Evolutionary conservation across 1,140 invertebrate species (phyloP), one percentile per base, ranked within the genome.

Genomic region (Holcopasites calliopsidis): DNA sequence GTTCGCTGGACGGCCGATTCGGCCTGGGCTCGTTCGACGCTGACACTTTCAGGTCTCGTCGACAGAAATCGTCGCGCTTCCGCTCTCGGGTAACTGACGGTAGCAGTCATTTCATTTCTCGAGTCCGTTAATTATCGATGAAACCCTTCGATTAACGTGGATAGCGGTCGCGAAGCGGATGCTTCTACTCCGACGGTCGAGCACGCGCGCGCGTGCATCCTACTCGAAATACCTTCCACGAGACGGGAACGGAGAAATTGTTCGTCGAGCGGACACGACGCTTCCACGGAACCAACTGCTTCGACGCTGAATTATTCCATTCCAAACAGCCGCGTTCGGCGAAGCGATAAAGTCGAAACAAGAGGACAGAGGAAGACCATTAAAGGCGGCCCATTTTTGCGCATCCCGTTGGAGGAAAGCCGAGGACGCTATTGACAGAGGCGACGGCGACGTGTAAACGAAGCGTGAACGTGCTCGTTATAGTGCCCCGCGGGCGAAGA

Each of bases 361-460:
- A 28, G 21, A 33, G 62, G 62, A 74, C 71, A 74, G 49, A 74
- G 44, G 71, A 74, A 74, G 40, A 74, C 71, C 71, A 74, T 74
- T 74, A 74, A 74, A 74, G 71, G 11, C 50, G 5, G 38, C 16
- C 23, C 21, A 55, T 42, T 66, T 47, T 74, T 66, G 55, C 7
- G 71, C 61, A 66, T 74, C 55, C 57, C 11, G 6, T 0, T 1
- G 50, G 66, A 31, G 71, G 66, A 74, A 74, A 31, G 16, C 18
- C 28, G 7, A 0, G 21, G 31, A 44, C 52, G 28, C 7, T 74
- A 28, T 74, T 74, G 61, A 74, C 71, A 73, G 35, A 55, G 13
- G 71, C 38, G 55, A 64, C 62, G 71, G 71, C 49, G 2, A 6
- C 11, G 28, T 31, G 33, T 6, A 47, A 47, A 55, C n/a, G n/a